These are phyloP conservation scores for Notarius quadriscutis DNA, from an alignment of 2,113 vertebrate genomes.

Conservation along the genomic window DNA sequence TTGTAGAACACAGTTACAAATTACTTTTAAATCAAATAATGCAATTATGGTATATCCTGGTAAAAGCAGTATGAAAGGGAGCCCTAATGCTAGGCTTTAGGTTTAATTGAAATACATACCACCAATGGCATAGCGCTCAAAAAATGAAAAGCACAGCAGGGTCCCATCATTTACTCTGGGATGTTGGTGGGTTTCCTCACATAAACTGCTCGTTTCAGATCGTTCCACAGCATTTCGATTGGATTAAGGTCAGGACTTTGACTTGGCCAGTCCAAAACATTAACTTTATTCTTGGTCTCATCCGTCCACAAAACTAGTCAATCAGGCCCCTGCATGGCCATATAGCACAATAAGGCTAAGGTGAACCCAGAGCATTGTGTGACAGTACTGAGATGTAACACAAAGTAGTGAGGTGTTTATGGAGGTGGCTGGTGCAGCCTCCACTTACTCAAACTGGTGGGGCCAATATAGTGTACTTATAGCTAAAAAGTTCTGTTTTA, in stretches of 20 bases:
- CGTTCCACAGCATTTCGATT: too few relatives aligned
- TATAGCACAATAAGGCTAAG: not conserved
- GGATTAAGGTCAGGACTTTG: too few relatives aligned
- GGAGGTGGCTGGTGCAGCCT: not conserved
- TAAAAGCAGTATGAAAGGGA: not conserved
- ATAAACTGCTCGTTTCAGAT: too few relatives aligned
- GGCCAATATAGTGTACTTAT: not conserved
- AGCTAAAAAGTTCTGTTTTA: not conserved
- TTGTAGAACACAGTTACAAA: not conserved
- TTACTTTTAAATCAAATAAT: not conserved
- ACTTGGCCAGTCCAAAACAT: too few relatives aligned
- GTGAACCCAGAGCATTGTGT: not conserved
- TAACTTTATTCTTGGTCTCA: too few relatives aligned
- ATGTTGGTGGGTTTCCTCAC: too few relatives aligned
- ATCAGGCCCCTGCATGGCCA: not conserved
- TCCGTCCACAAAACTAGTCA: not conserved
- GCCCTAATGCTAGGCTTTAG: too few relatives aligned
- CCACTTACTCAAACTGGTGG: not conserved
- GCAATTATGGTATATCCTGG: not conserved
- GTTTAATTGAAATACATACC: not conserved
- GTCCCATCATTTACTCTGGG: not conserved
- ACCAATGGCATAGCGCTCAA: not conserved
- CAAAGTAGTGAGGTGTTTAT: not conserved
- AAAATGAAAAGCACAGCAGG: not conserved
- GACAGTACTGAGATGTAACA: not conserved